These are phyloP conservation scores for Conchocele bisecta DNA, from an alignment of 2,888 invertebrate species.

Conservation along the genomic window DNA sequence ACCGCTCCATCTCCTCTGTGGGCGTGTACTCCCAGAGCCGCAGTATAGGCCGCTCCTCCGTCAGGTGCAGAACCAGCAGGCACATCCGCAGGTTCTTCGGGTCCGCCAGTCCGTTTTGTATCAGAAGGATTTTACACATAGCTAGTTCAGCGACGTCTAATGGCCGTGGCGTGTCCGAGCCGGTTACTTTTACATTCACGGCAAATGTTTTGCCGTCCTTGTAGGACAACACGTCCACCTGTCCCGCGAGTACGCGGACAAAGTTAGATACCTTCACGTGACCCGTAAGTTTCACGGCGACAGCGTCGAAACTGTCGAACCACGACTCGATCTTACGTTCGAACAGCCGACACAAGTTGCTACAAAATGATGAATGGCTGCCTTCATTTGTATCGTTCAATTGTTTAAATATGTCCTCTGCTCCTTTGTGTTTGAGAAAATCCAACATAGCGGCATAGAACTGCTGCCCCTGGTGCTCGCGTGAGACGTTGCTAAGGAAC, in stretches of 20 bases:
- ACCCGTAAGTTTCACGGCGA: conserved; percentile 70
- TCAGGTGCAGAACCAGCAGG: conserved; percentile 69
- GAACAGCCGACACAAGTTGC: conserved; percentile 68
- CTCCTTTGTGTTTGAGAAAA: conserved; percentile 67
- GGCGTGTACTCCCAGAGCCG: conserved; percentile 73
- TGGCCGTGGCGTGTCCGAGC: conserved; percentile 70
- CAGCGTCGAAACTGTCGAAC: conserved; percentile 73
- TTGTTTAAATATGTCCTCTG: conserved; percentile 66
- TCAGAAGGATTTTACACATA: conserved; percentile 71
- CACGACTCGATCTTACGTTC: conserved; percentile 71
- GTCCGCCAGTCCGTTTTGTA: conserved; percentile 72
- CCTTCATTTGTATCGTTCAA: conserved; percentile 38
- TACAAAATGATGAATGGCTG: conserved; percentile 59
- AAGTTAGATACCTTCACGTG: conserved; percentile 75
- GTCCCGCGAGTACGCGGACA: conserved; percentile 71
- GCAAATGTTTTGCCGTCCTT: conserved; percentile 65
- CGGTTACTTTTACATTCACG: conserved; percentile 71
- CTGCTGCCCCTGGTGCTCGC: conserved; percentile 71
- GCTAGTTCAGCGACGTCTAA: conserved; percentile 73
- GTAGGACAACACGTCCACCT: conserved; percentile 67
- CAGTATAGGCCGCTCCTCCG: conserved; percentile 69
- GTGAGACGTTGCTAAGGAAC: conserved; percentile 65
- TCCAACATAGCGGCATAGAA: conserved; percentile 66
- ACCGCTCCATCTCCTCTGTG: conserved; percentile 69
- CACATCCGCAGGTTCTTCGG: conserved; percentile 64